Evolutionary conservation across 1,140 invertebrate species (phyloP).

Genomic region (Diabrotica undecimpunctata): DNA sequence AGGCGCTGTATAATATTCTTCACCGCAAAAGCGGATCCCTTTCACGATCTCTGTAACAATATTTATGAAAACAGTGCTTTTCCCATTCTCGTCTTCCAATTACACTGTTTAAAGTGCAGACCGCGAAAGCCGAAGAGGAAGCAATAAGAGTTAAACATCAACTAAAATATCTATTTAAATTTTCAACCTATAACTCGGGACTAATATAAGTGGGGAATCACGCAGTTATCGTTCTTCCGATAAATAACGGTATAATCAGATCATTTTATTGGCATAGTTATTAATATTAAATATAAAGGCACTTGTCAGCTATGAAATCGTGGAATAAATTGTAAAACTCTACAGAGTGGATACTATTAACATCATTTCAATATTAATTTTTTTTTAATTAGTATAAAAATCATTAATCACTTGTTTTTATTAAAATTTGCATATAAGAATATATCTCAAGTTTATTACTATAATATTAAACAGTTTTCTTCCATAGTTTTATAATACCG

Average conservation of each 20-base stretch:
- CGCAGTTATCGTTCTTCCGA: background rate
- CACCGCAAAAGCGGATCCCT: background rate
- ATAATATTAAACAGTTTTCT: too few species aligned
- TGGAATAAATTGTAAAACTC: background rate
- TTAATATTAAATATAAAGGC: background rate
- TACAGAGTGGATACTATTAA: too few species aligned
- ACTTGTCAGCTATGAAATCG: background rate
- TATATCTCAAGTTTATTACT: too few species aligned
- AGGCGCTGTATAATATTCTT: background rate
- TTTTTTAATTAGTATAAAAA: too few species aligned
- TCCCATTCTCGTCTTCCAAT: conserved; percentile 2
- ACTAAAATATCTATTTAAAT: background rate
- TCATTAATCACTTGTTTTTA: too few species aligned
- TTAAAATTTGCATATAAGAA: too few species aligned
- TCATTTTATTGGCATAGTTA: background rate
- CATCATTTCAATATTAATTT: too few species aligned
- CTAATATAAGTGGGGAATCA: background rate
- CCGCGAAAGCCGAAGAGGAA: background rate
- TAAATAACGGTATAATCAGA: background rate
- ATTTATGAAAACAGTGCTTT: background rate
- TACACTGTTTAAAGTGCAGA: conserved; percentile 1
- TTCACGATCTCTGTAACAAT: background rate
- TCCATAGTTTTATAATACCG: too few species aligned
- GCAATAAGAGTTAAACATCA: background rate
- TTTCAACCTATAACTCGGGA: background rate